Evolutionary conservation across 2,797 vertebrate genomes (phyloP), one percentile per base, ranked within the genome.

Genomic region (Ceryle rudis): DNA sequence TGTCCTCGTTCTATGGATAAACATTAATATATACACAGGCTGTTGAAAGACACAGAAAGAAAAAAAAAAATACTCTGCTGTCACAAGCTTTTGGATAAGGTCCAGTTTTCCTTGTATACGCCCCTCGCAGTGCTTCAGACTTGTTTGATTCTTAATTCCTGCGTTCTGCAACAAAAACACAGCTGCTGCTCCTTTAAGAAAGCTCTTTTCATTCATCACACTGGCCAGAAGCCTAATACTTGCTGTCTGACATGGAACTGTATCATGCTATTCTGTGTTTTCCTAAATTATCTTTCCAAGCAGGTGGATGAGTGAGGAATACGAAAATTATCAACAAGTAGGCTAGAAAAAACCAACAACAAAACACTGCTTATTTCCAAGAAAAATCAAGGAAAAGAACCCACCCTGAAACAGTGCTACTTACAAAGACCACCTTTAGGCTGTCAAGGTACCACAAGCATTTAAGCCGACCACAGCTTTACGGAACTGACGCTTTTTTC

Each of bases 1-100:
- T 74, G 69, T 69, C 81, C 94, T 82, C 89, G 49, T 79, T 88
- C 82, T 46, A 86, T 77, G 87, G 67, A 81, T 52, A 84, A 92
- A 84, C 58, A 41, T 44, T 23, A 62, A 39, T 15, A 81, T n/a
- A 86, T 92, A 93, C 25, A 66, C 71, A 89, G 85, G 78, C 35
- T 87, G 61, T 57, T 87, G 51, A 90, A 85, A 92, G 60, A 91
- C 9, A 55, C 77, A 47, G 29, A 44, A 23, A 91, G 33, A 29
- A 16, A 28, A 47, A 51, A 33, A 18, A 47, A 52, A 33, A 18
- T 17, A 31, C 61, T 64, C 51, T 39, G 82, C 57, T 87, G 61
- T 39, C 86, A 51, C 51, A 35, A 84, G 86, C 57, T 84, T 84
- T 54, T 79, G 81, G 83, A 65, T 69, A 31, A 81, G 69, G 52